Conservation (phyloP, 2,888 invertebrate genomes). For the Cheilosia grossa region DNA sequence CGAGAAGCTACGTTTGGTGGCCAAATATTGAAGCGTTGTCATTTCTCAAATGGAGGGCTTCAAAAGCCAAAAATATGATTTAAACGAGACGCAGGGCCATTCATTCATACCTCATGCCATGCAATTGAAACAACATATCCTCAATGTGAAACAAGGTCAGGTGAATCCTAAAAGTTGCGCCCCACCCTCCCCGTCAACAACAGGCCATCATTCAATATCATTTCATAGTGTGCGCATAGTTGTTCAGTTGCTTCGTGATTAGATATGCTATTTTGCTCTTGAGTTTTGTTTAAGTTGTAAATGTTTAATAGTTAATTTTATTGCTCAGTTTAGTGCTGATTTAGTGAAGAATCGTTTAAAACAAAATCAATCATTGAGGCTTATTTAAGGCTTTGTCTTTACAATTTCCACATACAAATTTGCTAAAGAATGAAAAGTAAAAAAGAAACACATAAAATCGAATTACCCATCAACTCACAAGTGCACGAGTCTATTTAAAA, state of each 20-base stretch:
- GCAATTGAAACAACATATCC: too few relatives aligned
- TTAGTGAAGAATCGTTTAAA: constrained; percentile 42
- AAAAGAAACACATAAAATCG: not conserved
- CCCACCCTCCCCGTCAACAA: too few relatives aligned
- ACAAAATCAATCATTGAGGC: constrained; percentile 49
- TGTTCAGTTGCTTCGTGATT: constrained; percentile 20
- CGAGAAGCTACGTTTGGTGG: constrained; percentile 32
- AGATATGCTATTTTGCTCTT: constrained; percentile 23
- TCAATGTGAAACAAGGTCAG: too few relatives aligned
- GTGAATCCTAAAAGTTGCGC: too few relatives aligned
- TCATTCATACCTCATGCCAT: too few relatives aligned
- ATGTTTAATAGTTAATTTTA: constrained; percentile 62
- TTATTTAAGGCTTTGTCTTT: constrained; percentile 60
- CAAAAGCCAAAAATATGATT: too few relatives aligned
- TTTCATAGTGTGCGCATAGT: not conserved
- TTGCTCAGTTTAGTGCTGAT: constrained; percentile 58
- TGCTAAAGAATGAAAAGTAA: not conserved
- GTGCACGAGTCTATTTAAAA: too few relatives aligned
- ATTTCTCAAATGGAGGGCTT: too few relatives aligned
- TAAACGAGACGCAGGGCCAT: too few relatives aligned
- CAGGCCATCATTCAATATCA: too few relatives aligned
- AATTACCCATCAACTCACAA: not conserved
- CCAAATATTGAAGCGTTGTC: constrained; percentile 14
- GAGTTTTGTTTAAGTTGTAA: constrained; percentile 46
- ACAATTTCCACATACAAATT: constrained; percentile 23